Base-by-base conservation (phyloP, 2,888 invertebrate species). In the Creontiades dilutus region DNA sequence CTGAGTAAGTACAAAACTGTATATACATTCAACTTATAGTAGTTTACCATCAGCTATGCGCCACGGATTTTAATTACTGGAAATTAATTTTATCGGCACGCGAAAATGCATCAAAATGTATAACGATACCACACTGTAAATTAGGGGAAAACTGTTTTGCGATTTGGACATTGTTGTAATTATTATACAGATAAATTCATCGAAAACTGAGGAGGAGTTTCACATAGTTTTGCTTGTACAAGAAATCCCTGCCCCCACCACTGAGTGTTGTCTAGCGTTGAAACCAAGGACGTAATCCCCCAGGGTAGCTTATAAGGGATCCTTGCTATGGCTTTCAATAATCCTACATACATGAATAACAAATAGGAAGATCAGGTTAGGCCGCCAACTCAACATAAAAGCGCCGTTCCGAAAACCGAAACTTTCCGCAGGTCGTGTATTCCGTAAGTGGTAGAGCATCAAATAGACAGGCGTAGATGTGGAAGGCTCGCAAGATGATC, bases 341-440 rank as follows among this genome's bases (percentile, higher is more conserved):
- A 68, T 68, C 68, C 68, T 68, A 68, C 68, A 68, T 68, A 68
- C 27, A 68, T 68, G 68, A 68, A 68, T 68, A 68, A 68, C 68
- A 23, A 23, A 68, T 68, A 19, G 12, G 68, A 68, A 68, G 68
- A 68, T 68, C 27, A 68, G 68, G 68, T 68, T 68, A 27, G 68
- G 68, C 68, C 23, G 12, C 23, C 68, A 68, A 68, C 68, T 68
- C 23, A 13, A 68, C 68, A 68, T 68, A 23, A 68, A 23, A 68
- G n/a, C 68, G 23, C 11, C 68, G 68, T 68, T 23, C 23, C 27
- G 23, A 68, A 68, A 68, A 68, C 27, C 68, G 68, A 68, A 68
- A 68, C 68, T 23, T 68, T 68, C 68, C 68, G 9, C 27, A 12
- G 68, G 23, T 23, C 68, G 19, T 68, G 9, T n/a, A 52, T 52